Conservation (phyloP, 2,888 invertebrate genomes). For the Matsumyia berberina region DNA sequence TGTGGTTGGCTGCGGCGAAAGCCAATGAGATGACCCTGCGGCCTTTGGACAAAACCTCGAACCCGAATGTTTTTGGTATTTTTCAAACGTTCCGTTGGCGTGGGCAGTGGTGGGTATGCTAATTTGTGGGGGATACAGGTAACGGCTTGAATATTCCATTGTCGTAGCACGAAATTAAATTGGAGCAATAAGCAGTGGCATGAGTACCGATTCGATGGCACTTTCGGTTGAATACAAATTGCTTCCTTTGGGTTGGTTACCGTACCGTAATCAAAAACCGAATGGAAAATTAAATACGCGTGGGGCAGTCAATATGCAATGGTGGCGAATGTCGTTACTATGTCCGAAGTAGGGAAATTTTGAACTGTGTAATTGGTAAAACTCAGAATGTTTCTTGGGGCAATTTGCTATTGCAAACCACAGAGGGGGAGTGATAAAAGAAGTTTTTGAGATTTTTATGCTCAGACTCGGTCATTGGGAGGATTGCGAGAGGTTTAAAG, state of each 20-base stretch:
- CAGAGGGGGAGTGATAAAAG: no score
- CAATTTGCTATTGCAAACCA: not conserved
- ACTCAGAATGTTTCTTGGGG: not conserved
- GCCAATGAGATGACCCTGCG: constrained; percentile 63
- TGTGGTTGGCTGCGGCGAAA: constrained; percentile 50
- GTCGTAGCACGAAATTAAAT: constrained; percentile 53
- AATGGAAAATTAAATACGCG: constrained; percentile 64
- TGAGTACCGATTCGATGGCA: constrained; percentile 34
- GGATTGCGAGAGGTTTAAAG: no score
- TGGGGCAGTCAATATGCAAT: constrained; percentile 14
- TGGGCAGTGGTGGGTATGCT: constrained; percentile 31
- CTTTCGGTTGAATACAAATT: constrained; percentile 58
- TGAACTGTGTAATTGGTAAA: constrained; percentile 3
- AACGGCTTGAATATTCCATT: constrained; percentile 66
- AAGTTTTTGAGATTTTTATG: no score
- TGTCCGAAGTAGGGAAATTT: constrained; percentile 16
- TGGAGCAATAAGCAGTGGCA: constrained; percentile 57
- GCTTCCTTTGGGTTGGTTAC: constrained; percentile 47
- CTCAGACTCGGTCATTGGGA: no score
- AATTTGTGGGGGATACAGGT: constrained; percentile 61
- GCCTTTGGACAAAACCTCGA: constrained; percentile 39
- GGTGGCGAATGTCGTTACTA: constrained; percentile 14
- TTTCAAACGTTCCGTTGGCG: constrained; percentile 42
- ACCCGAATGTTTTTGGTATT: constrained; percentile 52
- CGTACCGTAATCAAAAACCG: constrained; percentile 54